A percentile compares a stretch with the other conserved stretches of the same genome.
phyloP scores from a whole-genome alignment of 2,888 invertebrate genomes.

The Morpho achilles region DNA sequence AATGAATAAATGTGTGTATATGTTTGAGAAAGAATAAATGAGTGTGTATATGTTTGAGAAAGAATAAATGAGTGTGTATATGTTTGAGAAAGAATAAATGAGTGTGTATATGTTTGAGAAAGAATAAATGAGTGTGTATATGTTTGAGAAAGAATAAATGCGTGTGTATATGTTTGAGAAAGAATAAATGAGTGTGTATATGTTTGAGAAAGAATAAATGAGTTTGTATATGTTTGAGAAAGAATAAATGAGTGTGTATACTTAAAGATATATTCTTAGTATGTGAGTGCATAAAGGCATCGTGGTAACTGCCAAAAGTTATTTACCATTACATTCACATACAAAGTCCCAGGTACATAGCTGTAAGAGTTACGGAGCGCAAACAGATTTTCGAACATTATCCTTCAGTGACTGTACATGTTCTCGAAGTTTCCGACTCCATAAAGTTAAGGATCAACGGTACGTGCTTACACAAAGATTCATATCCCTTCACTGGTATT shows the following conservation, averaged over 20 bases:
- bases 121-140: too few species aligned
- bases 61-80: too few species aligned
- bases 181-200: background rate
- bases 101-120: too few species aligned
- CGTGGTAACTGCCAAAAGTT: background rate
- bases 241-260: background rate
- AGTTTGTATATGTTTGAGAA: too few species aligned
- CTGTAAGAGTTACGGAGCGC: slow-evolving; percentile 9
- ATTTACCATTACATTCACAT: background rate
- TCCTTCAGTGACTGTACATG: slow-evolving; percentile 17
- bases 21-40: too few species aligned
- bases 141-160: too few species aligned
- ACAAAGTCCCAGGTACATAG: background rate
- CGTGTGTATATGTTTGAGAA: background rate
- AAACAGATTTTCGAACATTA: slow-evolving; percentile 19
- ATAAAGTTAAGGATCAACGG: slow-evolving; percentile 24
- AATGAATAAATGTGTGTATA: too few species aligned
- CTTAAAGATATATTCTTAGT: background rate
- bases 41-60: too few species aligned
- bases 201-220: too few species aligned
- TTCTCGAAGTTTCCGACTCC: slow-evolving; percentile 17
- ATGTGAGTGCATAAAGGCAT: too few species aligned
- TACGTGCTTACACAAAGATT: slow-evolving; percentile 16
- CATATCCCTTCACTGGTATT: background rate
- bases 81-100: too few species aligned